These are phyloP conservation scores for Jacana jacana DNA, from an alignment of 2,113 vertebrate genomes.

Conservation along the genomic window DNA sequence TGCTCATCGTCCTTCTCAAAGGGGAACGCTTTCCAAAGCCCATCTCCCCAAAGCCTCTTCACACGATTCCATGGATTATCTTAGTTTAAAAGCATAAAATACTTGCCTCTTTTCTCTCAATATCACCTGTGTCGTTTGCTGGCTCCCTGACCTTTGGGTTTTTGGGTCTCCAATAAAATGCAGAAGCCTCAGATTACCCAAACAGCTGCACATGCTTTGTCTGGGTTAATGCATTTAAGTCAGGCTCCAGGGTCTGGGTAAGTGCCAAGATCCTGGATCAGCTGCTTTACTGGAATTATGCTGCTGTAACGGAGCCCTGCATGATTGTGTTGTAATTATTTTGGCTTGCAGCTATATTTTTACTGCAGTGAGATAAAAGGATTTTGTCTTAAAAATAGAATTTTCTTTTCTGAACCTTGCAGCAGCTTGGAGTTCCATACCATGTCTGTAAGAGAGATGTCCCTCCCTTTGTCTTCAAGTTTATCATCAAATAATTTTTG, in stretches of 20 bases:
- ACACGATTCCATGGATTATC: neutral
- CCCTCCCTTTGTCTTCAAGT: neutral
- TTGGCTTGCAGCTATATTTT: constrained; percentile 54
- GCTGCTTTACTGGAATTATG: neutral
- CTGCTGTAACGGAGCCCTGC: constrained; percentile 18
- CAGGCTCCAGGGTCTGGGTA: neutral
- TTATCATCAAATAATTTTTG: neutral
- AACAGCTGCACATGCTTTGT: constrained; percentile 48
- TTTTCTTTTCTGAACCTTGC: constrained; percentile 18
- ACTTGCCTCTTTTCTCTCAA: neutral
- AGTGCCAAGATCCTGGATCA: constrained; percentile 27
- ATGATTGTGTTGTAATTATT: constrained; percentile 53
- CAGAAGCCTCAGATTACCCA: constrained; percentile 25
- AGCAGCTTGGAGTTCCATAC: neutral
- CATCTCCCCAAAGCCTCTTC: neutral
- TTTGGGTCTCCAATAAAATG: neutral
- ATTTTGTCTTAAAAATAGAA: constrained; percentile 57
- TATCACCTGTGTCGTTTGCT: constrained; percentile 25
- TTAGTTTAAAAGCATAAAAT: neutral
- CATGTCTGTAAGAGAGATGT: neutral
- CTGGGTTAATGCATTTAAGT: neutral
- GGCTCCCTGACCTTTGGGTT: neutral
- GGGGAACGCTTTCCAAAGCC: neutral
- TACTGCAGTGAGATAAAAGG: constrained; percentile 36
- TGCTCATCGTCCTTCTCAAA: neutral